phyloP scores from a whole-genome alignment of 2,888 invertebrate genomes.

The Plagodis pulveraria region DNA sequence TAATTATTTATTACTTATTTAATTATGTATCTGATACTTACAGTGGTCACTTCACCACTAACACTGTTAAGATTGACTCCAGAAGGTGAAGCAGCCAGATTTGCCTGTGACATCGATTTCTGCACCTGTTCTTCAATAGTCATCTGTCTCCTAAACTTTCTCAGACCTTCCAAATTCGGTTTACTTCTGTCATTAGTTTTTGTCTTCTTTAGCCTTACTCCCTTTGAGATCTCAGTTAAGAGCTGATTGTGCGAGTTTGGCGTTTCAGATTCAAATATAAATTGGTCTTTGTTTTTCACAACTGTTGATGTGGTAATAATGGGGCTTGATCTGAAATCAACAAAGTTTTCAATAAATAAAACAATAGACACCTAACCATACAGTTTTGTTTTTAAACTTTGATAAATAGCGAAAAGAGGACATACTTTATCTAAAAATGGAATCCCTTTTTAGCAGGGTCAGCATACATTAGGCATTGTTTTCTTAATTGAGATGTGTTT shows the following conservation, averaged over 20 bases:
- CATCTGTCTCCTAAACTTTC: conserved; percentile 95
- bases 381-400: too few species aligned
- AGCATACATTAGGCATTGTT: too few species aligned
- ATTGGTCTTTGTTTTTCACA: conserved; percentile 90
- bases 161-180: conserved; percentile 92
- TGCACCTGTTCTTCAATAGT: conserved; percentile 95
- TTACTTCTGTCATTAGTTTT: conserved; percentile 94
- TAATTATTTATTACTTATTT: not conserved
- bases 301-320: conserved; percentile 84
- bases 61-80: conserved; percentile 48
- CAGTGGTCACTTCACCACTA: conserved; percentile 11
- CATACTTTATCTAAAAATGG: too few species aligned
- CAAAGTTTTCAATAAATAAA: not conserved
- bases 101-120: conserved; percentile 90
- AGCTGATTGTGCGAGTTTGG: conserved; percentile 91
- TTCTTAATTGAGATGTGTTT: too few species aligned
- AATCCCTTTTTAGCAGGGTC: too few species aligned
- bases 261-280: conserved; percentile 95
- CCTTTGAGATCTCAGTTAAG: conserved; percentile 92
- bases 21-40: conserved; percentile 17
- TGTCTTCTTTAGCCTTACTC: conserved; percentile 90
- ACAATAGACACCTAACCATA: too few species aligned
- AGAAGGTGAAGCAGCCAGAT: conserved; percentile 82
- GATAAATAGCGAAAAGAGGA: too few species aligned
- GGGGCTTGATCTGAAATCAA: conserved; percentile 82